Conservation (phyloP, 2,797 vertebrate genomes). For the Gila robusta region DNA sequence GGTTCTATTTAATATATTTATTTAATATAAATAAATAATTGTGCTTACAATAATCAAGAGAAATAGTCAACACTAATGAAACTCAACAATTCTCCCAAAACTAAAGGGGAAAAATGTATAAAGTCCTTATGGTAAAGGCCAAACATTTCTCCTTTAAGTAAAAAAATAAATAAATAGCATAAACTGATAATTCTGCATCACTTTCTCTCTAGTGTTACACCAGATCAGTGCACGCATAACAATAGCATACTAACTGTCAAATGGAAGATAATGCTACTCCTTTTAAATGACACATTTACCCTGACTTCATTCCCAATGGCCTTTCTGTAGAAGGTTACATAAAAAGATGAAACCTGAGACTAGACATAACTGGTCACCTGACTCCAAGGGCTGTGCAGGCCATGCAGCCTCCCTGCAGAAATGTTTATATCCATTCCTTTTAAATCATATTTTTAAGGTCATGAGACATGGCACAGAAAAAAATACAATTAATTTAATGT, state of each 20-base stretch:
- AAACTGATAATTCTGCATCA: background rate
- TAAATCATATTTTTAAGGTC: background rate
- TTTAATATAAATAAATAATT: background rate
- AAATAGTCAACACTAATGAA: background rate
- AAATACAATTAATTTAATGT: background rate
- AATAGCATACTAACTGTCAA: background rate
- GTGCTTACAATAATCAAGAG: background rate
- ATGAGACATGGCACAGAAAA: background rate
- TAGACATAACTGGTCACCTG: background rate
- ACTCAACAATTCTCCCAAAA: background rate
- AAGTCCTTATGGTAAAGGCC: background rate
- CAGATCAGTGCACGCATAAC: background rate
- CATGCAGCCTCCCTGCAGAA: background rate
- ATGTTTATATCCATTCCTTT: slow-evolving; percentile 32
- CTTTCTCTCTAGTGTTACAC: background rate
- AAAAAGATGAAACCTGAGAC: slow-evolving; percentile 48
- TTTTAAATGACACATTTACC: slow-evolving; percentile 23
- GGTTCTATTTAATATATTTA: background rate
- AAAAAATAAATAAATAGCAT: no score
- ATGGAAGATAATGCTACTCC: background rate
- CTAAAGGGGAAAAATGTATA: background rate
- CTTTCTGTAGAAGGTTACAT: slow-evolving; percentile 56
- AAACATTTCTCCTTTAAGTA: background rate
- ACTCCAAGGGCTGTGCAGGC: background rate
- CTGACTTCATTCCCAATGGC: slow-evolving; percentile 39